phyloP scores from a whole-genome alignment of 2,797 vertebrate genomes.

The Atherinosoma microstoma region DNA sequence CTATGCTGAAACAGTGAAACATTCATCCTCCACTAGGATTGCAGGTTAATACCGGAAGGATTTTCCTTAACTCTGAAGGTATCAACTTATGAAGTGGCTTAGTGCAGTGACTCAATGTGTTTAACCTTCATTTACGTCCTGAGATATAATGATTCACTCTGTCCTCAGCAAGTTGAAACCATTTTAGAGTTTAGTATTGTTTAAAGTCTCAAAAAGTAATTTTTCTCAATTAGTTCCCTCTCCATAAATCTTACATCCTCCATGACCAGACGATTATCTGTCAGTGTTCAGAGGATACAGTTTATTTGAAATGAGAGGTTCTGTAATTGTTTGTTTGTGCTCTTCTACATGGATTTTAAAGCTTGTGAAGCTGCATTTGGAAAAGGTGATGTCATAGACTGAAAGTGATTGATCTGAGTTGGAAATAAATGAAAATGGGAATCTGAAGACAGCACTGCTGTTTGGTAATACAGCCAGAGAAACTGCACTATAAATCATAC shows the following conservation, averaged over 20 bases:
- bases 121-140: constrained; percentile 36
- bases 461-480: constrained; percentile 32
- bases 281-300: not conserved
- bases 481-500: constrained; percentile 3
- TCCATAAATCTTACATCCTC: not conserved
- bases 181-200: constrained; percentile 7
- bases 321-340: constrained; percentile 2
- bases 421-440: not conserved
- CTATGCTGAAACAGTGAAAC: constrained; percentile 26
- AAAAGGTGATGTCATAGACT: constrained; percentile 24
- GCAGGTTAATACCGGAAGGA: constrained; percentile 34
- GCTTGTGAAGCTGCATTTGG: not conserved
- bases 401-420: constrained; percentile 11
- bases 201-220: constrained; percentile 18
- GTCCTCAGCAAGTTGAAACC: constrained; percentile 19
- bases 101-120: constrained; percentile 17
- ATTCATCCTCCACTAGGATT: constrained; percentile 17
- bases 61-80: constrained; percentile 44
- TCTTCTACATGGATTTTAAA: not conserved
- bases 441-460: not conserved
- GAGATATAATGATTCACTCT: constrained; percentile 33
- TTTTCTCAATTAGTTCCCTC: constrained; percentile 8
- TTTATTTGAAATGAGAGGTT: constrained; percentile 10
- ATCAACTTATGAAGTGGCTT: constrained; percentile 21
- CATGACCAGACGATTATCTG: not conserved